phyloP scores from a whole-genome alignment of 2,113 vertebrate species.

The Paralichthys olivaceus region DNA sequence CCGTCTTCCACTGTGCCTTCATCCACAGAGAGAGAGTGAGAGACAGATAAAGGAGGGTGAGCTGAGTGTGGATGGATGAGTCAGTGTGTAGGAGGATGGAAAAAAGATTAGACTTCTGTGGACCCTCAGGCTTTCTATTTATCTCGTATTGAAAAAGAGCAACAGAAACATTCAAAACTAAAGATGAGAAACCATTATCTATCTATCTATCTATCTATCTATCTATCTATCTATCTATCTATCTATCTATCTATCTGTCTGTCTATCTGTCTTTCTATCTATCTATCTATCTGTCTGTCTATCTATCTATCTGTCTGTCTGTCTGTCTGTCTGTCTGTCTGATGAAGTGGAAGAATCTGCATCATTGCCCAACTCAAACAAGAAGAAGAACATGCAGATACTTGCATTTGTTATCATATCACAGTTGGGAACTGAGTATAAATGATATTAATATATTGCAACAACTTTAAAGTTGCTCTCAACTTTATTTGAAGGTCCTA shows the following conservation, averaged over 20 bases:
- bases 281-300: not conserved
- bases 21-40: constrained; percentile 38
- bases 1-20: constrained; percentile 39
- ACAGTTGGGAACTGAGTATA: too few species aligned
- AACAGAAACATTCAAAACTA: constrained; percentile 36
- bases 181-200: constrained; percentile 9
- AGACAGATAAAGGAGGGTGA: constrained; percentile 50
- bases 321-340: constrained; percentile 1
- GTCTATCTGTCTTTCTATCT: not conserved
- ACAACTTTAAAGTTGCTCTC: too few species aligned
- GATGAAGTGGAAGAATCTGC: too few species aligned
- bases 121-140: constrained; percentile 61
- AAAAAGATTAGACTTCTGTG: constrained; percentile 65
- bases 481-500: too few species aligned
- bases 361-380: too few species aligned
- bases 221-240: constrained; percentile 28
- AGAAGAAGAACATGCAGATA: too few species aligned
- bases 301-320: constrained; percentile 10
- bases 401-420: too few species aligned
- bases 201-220: not conserved
- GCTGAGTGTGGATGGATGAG: constrained; percentile 64
- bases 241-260: constrained; percentile 16
- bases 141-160: constrained; percentile 32
- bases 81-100: constrained; percentile 72
- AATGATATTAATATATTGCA: too few species aligned